Base-by-base conservation (phyloP, 2,113 vertebrate genomes). In the Petromus typicus region DNA sequence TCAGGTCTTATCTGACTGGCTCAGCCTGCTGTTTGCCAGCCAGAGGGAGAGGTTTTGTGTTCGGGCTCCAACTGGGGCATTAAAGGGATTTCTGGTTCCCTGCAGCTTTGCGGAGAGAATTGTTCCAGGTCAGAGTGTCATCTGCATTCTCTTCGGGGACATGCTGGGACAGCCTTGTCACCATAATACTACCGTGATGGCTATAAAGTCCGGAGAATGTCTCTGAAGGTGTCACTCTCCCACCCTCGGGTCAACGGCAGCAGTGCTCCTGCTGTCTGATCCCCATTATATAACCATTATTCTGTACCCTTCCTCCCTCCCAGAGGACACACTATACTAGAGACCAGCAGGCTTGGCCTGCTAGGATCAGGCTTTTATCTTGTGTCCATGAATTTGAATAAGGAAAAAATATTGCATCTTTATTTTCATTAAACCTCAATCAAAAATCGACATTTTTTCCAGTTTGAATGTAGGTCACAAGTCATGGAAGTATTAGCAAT, bases 1-100 rank as follows among this genome's bases (percentile, higher is more conserved):
- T 75, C 23, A 59, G 59, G 64, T 67, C 75, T 93, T 89, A 94
- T 81, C 79, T 89, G 83, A 92, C 37, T n/a, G 73, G 71, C 64
- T 54, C 84, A 79, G 83, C 18, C 67, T 84, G 83, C 8, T 87
- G 76, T 91, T 78, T 59, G 43, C 20, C 83, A 89, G 40, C 40
- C 43, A 12, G 82, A 86, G 71, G 32, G 67, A 48, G 85, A 78
- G 20, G 20, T 86, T 61, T 89, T 51, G 14, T 23, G 34, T 40
- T 76, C 71, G 61, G 85, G n/a, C 61, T 89, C 32, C 8, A 86
- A 48, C 25, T 12, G 11, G n/a, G 79, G 12, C 54, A 27, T 59
- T 66, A 32, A 82, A 89, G 75, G 56, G 67, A 64, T 32, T 34
- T 13, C 22, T 66, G 48, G n/a, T 23, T 84, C 61, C 73, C 71